phyloP scores from a whole-genome alignment of 2,113 vertebrate species.

The Leucoraja erinaceus region DNA sequence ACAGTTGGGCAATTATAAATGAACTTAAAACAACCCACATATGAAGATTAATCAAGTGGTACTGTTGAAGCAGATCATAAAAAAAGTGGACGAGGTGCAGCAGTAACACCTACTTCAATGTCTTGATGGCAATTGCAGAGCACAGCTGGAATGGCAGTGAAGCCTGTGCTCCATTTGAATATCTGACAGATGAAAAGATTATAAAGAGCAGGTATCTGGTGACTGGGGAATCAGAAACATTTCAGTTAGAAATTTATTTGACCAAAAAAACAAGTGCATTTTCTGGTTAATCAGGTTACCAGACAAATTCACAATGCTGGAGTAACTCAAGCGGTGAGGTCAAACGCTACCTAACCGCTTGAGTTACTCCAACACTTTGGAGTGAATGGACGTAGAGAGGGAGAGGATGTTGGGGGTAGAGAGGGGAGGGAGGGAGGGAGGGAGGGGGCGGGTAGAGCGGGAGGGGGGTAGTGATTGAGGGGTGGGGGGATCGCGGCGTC shows the following conservation, averaged over 20 bases:
- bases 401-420: too few species aligned
- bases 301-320: neutral
- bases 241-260: neutral
- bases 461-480: too few species aligned
- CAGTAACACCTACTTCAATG: neutral
- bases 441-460: too few species aligned
- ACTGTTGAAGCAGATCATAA: constrained; percentile 1
- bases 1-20: neutral
- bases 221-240: neutral
- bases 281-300: neutral
- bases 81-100: neutral
- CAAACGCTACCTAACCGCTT: too few species aligned
- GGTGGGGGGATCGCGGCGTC: too few species aligned
- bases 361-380: too few species aligned
- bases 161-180: constrained; percentile 1
- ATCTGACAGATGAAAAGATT: neutral
- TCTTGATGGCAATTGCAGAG: neutral
- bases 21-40: constrained; percentile 12
- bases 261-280: neutral
- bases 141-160: constrained; percentile 8
- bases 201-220: neutral
- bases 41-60: neutral
- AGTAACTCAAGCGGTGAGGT: too few species aligned
- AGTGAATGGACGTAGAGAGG: too few species aligned
- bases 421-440: too few species aligned